phyloP scores from a whole-genome alignment of 2,888 invertebrate genomes.

The Aphelenchoides bicaudatus region DNA sequence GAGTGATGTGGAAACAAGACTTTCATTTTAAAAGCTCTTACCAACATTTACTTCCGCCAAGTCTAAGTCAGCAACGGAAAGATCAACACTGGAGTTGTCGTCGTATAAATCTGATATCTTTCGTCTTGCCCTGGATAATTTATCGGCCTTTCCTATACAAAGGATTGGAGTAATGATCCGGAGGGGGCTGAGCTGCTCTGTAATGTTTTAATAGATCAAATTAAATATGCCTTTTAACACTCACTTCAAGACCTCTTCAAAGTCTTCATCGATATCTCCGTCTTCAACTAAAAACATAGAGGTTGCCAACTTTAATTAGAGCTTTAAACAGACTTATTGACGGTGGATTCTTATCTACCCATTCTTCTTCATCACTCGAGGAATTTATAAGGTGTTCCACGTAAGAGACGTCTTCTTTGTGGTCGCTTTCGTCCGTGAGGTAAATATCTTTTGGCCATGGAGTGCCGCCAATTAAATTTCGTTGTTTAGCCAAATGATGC shows the following conservation, averaged over 20 bases:
- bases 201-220: too few relatives aligned
- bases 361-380: constrained; percentile 25
- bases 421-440: neutral
- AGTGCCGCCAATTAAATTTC: neutral
- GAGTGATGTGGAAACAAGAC: neutral
- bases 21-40: neutral
- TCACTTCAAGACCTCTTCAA: constrained; percentile 34
- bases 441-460: neutral
- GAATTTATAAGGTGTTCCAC: constrained; percentile 27
- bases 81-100: constrained; percentile 27
- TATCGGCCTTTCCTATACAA: constrained; percentile 29
- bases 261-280: constrained; percentile 29
- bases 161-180: constrained; percentile 33
- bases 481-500: neutral
- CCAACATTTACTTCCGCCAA: constrained; percentile 5
- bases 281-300: too few relatives aligned
- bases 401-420: constrained; percentile 4
- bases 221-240: too few relatives aligned
- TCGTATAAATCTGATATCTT: constrained; percentile 18
- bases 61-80: constrained; percentile 23
- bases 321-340: too few relatives aligned
- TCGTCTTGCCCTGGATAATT: constrained; percentile 21
- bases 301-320: too few relatives aligned
- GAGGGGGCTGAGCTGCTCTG: constrained; percentile 34
- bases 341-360: constrained; percentile 27